These are phyloP conservation scores for Phataginus tetradactyla DNA, from an alignment of 2,797 vertebrate genomes.

Conservation along the genomic window DNA sequence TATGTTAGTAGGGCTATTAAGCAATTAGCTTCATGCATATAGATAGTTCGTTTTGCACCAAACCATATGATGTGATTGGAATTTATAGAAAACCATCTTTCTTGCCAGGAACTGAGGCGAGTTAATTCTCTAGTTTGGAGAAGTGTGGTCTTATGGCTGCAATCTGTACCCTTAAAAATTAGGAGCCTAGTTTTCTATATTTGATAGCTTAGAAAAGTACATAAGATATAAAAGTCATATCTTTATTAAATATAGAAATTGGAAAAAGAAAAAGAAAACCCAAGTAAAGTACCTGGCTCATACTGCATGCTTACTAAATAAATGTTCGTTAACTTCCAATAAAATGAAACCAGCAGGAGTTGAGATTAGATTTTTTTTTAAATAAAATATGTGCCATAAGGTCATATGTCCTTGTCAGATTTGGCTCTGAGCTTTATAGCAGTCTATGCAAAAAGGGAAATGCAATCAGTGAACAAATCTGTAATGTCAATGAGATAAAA, in stretches of 20 bases:
- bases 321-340: slow-evolving; percentile 43
- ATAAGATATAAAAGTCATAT: slow-evolving; percentile 41
- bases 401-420: slow-evolving; percentile 39
- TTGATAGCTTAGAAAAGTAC: slow-evolving; percentile 50
- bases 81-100: slow-evolving; percentile 82
- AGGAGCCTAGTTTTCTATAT: slow-evolving; percentile 63
- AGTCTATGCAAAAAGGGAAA: slow-evolving; percentile 56
- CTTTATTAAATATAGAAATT: slow-evolving; percentile 58
- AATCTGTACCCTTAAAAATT: slow-evolving; percentile 77
- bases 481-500: slow-evolving; percentile 49
- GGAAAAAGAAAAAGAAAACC: background rate
- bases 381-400: slow-evolving; percentile 25
- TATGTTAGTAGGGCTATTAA: slow-evolving; percentile 82
- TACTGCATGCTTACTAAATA: background rate
- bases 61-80: slow-evolving; percentile 83
- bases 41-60: slow-evolving; percentile 82
- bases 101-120: slow-evolving; percentile 80
- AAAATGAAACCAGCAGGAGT: slow-evolving; percentile 19
- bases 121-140: slow-evolving; percentile 75
- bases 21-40: slow-evolving; percentile 83
- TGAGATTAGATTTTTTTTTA: background rate
- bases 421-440: slow-evolving; percentile 55
- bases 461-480: slow-evolving; percentile 39
- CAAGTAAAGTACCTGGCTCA: slow-evolving; percentile 8
- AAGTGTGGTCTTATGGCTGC: slow-evolving; percentile 72